Conservation (phyloP, 2,888 invertebrate genomes). For the Coecobrya sp. region DNA sequence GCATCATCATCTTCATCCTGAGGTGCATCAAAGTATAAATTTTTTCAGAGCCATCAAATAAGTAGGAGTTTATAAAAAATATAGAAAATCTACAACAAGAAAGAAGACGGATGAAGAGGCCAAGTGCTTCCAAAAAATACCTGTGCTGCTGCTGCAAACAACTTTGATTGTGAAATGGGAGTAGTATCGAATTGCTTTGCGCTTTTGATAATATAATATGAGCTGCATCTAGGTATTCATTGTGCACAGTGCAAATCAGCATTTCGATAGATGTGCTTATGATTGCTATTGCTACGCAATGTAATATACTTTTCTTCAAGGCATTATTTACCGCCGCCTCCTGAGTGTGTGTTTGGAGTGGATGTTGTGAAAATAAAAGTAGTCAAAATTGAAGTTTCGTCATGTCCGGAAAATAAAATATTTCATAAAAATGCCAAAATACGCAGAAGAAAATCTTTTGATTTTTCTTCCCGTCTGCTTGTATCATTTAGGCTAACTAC, state of each 20-base stretch:
- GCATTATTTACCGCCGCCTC: not conserved
- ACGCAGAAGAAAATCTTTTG: constrained; percentile 5
- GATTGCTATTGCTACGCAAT: not conserved
- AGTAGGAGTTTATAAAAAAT: constrained; percentile 1
- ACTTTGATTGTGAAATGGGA: constrained; percentile 30
- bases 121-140: constrained; percentile 26
- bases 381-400: constrained; percentile 50
- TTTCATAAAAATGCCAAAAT: constrained; percentile 70
- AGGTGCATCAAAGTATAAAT: not conserved
- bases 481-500: constrained; percentile 58
- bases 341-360: not conserved
- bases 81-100: not conserved
- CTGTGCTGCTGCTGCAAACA: not conserved
- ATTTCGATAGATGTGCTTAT: not conserved
- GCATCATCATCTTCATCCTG: constrained; percentile 16
- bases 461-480: constrained; percentile 9
- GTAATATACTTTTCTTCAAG: not conserved
- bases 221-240: not conserved
- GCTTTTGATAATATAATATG: not conserved
- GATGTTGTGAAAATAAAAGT: constrained; percentile 37
- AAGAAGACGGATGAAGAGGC: not conserved
- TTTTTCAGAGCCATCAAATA: constrained; percentile 10
- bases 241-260: not conserved
- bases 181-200: constrained; percentile 13
- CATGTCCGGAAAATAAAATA: constrained; percentile 70